Evolutionary conservation across 1,140 invertebrate species (phyloP), one percentile per base, ranked within the genome.

Genomic region (Steinernema khuongi): DNA sequence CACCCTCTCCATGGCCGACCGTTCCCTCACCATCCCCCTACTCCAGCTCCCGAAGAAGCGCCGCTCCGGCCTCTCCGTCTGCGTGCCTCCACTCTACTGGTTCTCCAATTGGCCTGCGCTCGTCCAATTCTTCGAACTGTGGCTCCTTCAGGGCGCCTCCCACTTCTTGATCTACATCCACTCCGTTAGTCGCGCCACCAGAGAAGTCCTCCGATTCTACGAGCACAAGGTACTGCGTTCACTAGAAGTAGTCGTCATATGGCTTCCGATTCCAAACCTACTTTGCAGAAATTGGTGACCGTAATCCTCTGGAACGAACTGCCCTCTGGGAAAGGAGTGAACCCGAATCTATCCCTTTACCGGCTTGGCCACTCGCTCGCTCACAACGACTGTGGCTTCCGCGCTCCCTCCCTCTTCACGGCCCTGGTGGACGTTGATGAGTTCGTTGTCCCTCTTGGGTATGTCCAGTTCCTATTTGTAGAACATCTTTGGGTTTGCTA

Each of bases 51-150:
- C 1, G 14, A 26, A 70, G 7, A 18, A 1, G 1, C 11, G 11
- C 11, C 28, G 69, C 29, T 18, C 19, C 7, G 19, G 29, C 2
- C 30, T 73, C 22, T 26, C 69, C 18, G 36, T 74, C 11, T 74
- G 73, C 32, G 73, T 74, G 26, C 73, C 73, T 43, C 73, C 73
- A 11, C 26, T 74, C 1, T 74, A 74, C 71, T 74, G 73, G 73
- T 74, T 73, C 36, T 43, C 69, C 28, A 70, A 74, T 44, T 74
- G 73, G 73, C 68, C 73, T 7, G 18, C 30, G 14, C 70, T 74
- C 11, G 44, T 74, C n/a, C 7, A 44, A 7, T 74, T 74, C 31
- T 17, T 74, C 33, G 73, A 74, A 74, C 29, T 31, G 11, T 74
- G 73, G 73, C 41, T 31, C 41, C 11, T n/a, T 26, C 70, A 74